Percentiles rank a stretch among this genome's conserved stretches.
phyloP scores from a whole-genome alignment of 2,797 vertebrate species.

The Acropternis orthonyx region DNA sequence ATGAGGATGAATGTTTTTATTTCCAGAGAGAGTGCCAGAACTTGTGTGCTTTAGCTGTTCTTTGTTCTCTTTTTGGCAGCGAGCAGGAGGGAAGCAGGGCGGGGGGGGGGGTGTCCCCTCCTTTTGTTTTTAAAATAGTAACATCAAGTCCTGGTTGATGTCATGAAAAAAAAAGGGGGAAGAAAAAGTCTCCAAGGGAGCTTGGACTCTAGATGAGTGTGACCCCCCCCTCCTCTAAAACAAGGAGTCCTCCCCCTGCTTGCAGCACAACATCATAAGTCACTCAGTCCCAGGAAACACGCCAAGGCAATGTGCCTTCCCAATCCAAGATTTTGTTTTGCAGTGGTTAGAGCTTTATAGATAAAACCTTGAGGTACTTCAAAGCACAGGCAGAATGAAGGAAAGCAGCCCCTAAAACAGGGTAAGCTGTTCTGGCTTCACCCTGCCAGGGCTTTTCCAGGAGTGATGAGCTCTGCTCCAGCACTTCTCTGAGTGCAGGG shows the following conservation, averaged over 20 bases:
- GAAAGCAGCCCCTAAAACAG: background rate
- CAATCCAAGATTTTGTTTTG: conserved; percentile 11
- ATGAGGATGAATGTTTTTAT: conserved; percentile 56
- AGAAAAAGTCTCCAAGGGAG: background rate
- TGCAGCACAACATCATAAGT: background rate
- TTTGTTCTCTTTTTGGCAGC: conserved; percentile 60
- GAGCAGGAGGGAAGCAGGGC: background rate
- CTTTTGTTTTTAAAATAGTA: conserved; percentile 64
- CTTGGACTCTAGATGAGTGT: background rate
- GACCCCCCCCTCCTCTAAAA: background rate
- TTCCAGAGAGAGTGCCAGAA: conserved; percentile 47
- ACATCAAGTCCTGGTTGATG: background rate
- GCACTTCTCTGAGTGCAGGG: background rate
- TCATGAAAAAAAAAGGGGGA: background rate
- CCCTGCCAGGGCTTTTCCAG: background rate
- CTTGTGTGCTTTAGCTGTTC: conserved; percentile 39
- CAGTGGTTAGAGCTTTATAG: background rate
- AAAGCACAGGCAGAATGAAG: background rate
- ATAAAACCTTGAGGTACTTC: conserved; percentile 16
- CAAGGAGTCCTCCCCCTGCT: background rate
- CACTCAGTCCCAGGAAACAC: background rate
- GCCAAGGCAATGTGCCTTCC: background rate
- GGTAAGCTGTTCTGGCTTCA: background rate
- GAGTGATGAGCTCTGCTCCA: background rate
- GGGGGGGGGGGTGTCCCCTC: conserved; percentile 18